Evolutionary conservation across 1,140 invertebrate species (phyloP).

Genomic region (Drosophila burlai): DNA sequence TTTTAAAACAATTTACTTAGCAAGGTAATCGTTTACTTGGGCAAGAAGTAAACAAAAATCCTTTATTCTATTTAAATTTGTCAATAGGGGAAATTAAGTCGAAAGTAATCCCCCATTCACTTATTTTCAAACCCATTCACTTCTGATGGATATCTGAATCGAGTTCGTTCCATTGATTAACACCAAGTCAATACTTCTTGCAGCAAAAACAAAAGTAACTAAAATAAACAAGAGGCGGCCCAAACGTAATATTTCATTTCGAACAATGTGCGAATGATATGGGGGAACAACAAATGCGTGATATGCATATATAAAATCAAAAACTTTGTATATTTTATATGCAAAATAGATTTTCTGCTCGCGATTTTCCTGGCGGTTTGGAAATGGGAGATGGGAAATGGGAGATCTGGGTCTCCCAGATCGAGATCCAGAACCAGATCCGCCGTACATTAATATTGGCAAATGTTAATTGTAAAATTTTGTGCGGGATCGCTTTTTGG

Average conservation of each 20-base stretch:
- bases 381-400: slow-evolving; percentile 42
- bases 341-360: slow-evolving; percentile 24
- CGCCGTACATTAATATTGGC: slow-evolving; percentile 23
- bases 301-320: slow-evolving; percentile 49
- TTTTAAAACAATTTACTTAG: not conserved
- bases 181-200: not conserved
- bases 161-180: slow-evolving; percentile 10
- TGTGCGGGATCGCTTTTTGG: slow-evolving; percentile 7
- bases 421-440: not conserved
- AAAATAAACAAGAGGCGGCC: slow-evolving; percentile 59
- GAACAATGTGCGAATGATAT: slow-evolving; percentile 74
- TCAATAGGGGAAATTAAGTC: not conserved
- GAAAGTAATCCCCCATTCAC: not conserved
- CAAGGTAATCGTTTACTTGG: not conserved
- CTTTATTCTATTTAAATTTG: not conserved
- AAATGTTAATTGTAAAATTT: slow-evolving; percentile 49
- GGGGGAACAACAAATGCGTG: slow-evolving; percentile 38
- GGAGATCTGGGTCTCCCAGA: not conserved
- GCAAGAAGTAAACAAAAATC: no score
- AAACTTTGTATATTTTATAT: slow-evolving; percentile 45
- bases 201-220: slow-evolving; percentile 19
- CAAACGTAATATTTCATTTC: slow-evolving; percentile 64
- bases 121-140: not conserved
- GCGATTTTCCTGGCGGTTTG: slow-evolving; percentile 6
- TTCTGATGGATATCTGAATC: slow-evolving; percentile 3